Percentiles rank a stretch among this genome's conserved stretches.
phyloP scores from a whole-genome alignment of 2,797 vertebrate genomes.

The Melanogrammus aeglefinus region DNA sequence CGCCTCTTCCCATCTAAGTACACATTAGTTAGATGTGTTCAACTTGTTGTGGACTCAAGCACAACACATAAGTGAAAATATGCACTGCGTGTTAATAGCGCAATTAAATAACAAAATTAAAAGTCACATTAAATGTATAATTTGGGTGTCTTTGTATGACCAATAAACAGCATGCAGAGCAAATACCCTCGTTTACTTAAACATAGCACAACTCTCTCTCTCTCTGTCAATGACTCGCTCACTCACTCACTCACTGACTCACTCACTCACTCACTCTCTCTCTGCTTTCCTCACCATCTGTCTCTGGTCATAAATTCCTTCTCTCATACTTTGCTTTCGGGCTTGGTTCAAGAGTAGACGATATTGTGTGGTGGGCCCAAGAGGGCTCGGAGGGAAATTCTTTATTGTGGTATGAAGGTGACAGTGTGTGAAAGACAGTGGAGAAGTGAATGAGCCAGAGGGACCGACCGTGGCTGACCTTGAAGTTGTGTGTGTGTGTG shows the following conservation, averaged over 20 bases:
- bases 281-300: constrained; percentile 8
- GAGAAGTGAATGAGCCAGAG: constrained; percentile 16
- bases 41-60: background rate
- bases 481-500: background rate
- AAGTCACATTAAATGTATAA: background rate
- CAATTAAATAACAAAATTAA: background rate
- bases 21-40: background rate
- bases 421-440: constrained; percentile 8
- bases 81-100: background rate
- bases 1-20: background rate
- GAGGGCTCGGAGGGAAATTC: background rate
- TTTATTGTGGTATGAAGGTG: background rate
- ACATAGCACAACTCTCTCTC: background rate
- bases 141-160: background rate
- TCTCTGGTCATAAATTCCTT: background rate
- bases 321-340: background rate
- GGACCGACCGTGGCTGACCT: background rate
- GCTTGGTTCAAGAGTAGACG: background rate
- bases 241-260: too few species aligned
- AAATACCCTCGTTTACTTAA: background rate
- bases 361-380: background rate
- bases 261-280: constrained; percentile 3
- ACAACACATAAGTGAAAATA: background rate
- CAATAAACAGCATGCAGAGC: background rate
- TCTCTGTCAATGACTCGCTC: background rate